phyloP scores from a whole-genome alignment of 2,888 invertebrate species.

The Pediacus dermestoides region DNA sequence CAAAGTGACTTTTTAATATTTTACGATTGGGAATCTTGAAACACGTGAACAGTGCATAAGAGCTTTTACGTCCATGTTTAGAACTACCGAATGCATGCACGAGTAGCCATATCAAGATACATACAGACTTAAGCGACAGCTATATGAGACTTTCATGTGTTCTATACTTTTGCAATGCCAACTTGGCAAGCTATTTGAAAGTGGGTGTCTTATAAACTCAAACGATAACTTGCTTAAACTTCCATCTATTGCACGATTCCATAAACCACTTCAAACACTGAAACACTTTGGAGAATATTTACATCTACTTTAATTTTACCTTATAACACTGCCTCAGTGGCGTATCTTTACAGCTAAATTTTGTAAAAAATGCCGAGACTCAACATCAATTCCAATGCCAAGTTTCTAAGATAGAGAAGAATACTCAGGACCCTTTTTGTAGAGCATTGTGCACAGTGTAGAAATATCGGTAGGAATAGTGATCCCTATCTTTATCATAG shows the following conservation, averaged over 20 bases:
- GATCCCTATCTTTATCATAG: too few species aligned
- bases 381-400: too few species aligned
- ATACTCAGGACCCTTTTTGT: too few species aligned
- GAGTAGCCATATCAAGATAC: conserved; percentile 33
- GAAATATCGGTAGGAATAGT: too few species aligned
- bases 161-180: conserved; percentile 29
- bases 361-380: too few species aligned
- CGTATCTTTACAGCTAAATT: too few species aligned
- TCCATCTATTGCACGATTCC: conserved; percentile 9
- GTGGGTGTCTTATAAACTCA: conserved; percentile 32
- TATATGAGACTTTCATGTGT: conserved; percentile 29
- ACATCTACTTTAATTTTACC: too few species aligned
- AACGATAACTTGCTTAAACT: conserved; percentile 15
- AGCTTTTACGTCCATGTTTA: conserved; percentile 32
- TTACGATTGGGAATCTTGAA: conserved; percentile 30
- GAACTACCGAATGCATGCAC: conserved; percentile 35
- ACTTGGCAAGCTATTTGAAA: conserved; percentile 29
- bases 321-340: too few species aligned
- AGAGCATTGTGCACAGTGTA: too few species aligned
- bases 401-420: too few species aligned
- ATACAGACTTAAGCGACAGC: conserved; percentile 29
- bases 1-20: conserved; percentile 22
- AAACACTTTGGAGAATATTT: too few species aligned
- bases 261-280: too few species aligned
- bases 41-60: conserved; percentile 31